Base-by-base conservation (phyloP, 2,113 vertebrate genomes). In the Nipponia nippon region DNA sequence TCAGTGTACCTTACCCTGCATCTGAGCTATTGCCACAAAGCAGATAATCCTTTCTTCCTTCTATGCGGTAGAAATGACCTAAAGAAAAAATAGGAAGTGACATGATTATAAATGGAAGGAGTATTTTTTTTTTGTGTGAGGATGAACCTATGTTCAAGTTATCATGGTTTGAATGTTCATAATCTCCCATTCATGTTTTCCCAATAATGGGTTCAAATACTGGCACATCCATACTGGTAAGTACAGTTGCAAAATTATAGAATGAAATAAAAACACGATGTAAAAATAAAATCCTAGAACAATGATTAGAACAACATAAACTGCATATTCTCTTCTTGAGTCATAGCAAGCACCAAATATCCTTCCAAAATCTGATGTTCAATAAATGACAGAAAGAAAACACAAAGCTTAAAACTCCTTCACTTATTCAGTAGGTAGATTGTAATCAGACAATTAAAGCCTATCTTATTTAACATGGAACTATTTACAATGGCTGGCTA, bases 1-100 rank as follows among this genome's bases (percentile, higher is more conserved):
- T 67, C 69, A 89, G 70, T 55, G 36, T 34, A 94, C 58, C 98
- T 97, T 99, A 99, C 99, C 99, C 99, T 90, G 99, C 98, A 95
- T 98, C 99, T 93, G 97, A 97, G 94, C 95, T 96, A 49, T 97
- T 98, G 76, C 99, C 99, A 98, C 99, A 99, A 87, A 99, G 98
- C 72, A 99, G 96, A 94, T 98, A 98, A 96, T 99, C 98, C 38
- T 86, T 97, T 81, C 97, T 80, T 84, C 96, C 98, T 56, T 98
- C 95, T 95, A 97, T 10, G 44, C 26, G 96, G 93, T 98, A 98
- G 89, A 98, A 97, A 92, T 98, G 83, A 15, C 50, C 98, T 98
- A 97, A 96, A 91, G 34, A 25, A 91, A 96, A 92, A 70, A 32
- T 2, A 50, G 19, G 4, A 81, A 63, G n/a, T 1, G 7, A 76